Evolutionary conservation across 1,140 invertebrate species (phyloP), one percentile per base, ranked within the genome.

Genomic region (Coenobita brevimanus): DNA sequence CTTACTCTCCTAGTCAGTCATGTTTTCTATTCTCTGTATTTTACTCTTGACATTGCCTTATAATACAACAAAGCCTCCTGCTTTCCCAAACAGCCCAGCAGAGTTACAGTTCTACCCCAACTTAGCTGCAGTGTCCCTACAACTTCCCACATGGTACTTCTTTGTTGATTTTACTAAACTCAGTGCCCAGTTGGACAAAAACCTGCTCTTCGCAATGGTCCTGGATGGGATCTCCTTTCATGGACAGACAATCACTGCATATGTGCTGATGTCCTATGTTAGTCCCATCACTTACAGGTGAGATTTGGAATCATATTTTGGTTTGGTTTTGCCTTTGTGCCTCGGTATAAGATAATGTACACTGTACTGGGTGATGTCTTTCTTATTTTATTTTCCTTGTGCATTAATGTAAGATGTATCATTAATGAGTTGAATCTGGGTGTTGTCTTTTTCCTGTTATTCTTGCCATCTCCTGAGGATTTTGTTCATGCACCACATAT

Each of bases 231-330:
- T 97, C 6, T 97, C 96, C 92, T 97, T 97, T 92, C 97, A 97
- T 92, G 96, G 96, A 91, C 97, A 97, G 94, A 97, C 96, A 92
- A 96, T 97, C 91, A 96, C 96, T 81, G 96, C 96, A 13, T 97
- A 97, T 93, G 96, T 96, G 69, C 94, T 97, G 75, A 96, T 97
- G 95, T 95, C 96, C 91, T 97, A 96, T 91, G 96, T 97, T 91
- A 96, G 95, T 93, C 96, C 96, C 57, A 96, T 97, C 17, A 97
- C 96, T 50, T 96, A 97, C 91, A 97, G 96, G 96, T 97, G 93
- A 92, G 90, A 76, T 17, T 6, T 36, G 17, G 17, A 24, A 62
- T 33, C 8, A n/a, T 64, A 17, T 62, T 64, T 36, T 33, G n/a
- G n/a, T n/a, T n/a, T n/a, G n/a, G n/a, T n/a, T n/a, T n/a, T n/a